phyloP scores from a whole-genome alignment of 2,113 vertebrate species.

The Melanostigma gelatinosum region DNA sequence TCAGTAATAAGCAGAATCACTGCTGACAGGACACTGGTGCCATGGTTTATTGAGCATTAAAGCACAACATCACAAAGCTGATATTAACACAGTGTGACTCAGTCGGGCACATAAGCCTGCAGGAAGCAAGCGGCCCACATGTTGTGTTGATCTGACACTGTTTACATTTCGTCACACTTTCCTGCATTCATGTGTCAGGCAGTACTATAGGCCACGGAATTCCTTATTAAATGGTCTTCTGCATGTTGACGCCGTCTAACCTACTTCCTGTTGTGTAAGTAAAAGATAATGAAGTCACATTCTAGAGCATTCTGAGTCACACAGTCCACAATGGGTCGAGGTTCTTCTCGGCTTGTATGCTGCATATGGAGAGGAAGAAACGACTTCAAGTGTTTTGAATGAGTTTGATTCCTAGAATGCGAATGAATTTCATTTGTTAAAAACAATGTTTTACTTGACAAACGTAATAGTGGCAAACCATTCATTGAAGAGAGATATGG shows the following conservation, averaged over 20 bases:
- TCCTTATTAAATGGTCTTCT: constrained; percentile 11
- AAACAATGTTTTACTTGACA: not conserved
- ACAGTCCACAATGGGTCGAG: not conserved
- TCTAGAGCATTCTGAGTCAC: constrained; percentile 10
- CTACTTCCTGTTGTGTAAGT: constrained; percentile 44
- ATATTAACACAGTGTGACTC: constrained; percentile 46
- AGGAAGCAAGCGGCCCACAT: constrained; percentile 8
- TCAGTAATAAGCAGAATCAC: constrained; percentile 21
- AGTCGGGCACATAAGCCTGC: constrained; percentile 12
- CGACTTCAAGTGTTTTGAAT: not conserved
- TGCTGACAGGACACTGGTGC: constrained; percentile 19
- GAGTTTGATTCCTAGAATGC: not conserved
- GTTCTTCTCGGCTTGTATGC: constrained; percentile 6
- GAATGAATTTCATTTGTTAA: not conserved
- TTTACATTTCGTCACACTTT: constrained; percentile 48
- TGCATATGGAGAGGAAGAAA: not conserved
- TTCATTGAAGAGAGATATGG: constrained; percentile 4
- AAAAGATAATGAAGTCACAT: constrained; percentile 21
- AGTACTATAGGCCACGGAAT: constrained; percentile 1
- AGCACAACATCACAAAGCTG: constrained; percentile 36
- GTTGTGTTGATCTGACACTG: constrained; percentile 44
- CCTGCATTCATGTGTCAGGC: constrained; percentile 20
- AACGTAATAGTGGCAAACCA: not conserved
- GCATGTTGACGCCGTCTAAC: constrained; percentile 10
- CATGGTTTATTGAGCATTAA: constrained; percentile 51